These are phyloP conservation scores for Perca flavescens DNA, from an alignment of 2,113 vertebrate species.

Conservation along the genomic window DNA sequence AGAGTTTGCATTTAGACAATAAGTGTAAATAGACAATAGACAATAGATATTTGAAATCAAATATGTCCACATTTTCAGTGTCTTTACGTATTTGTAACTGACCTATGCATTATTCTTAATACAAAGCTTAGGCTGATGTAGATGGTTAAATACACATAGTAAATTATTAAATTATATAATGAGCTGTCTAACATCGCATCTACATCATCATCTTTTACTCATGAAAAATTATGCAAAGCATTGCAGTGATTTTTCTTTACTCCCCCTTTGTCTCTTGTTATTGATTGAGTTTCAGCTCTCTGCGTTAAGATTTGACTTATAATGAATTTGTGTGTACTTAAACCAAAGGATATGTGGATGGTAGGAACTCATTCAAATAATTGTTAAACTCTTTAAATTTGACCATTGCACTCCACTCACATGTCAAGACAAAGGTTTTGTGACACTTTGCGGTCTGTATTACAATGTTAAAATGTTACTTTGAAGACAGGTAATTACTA, in stretches of 20 bases:
- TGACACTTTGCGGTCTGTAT: conserved; percentile 5
- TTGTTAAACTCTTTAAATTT: neutral
- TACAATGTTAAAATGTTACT: neutral
- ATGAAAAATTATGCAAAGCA: neutral
- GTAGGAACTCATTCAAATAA: neutral
- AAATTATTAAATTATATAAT: neutral
- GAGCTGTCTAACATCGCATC: neutral
- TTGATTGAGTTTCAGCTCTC: neutral
- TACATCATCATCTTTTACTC: neutral
- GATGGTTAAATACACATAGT: neutral
- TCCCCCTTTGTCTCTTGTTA: conserved; percentile 6
- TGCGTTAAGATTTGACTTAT: neutral
- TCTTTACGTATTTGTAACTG: neutral
- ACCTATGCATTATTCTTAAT: neutral
- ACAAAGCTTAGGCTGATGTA: neutral
- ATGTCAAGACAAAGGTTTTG: neutral
- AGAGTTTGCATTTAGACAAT: conserved; percentile 11
- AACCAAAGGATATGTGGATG: neutral
- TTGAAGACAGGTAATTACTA: conserved; percentile 14
- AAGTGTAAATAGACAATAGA: conserved; percentile 33
- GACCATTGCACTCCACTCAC: neutral
- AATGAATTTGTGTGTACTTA: conserved; percentile 7
- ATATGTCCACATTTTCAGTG: neutral
- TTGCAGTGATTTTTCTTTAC: neutral
- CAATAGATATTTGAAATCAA: neutral